Evolutionary conservation across 2,113 vertebrate species (phyloP).

Genomic region (Coryphaenoides rupestris): DNA sequence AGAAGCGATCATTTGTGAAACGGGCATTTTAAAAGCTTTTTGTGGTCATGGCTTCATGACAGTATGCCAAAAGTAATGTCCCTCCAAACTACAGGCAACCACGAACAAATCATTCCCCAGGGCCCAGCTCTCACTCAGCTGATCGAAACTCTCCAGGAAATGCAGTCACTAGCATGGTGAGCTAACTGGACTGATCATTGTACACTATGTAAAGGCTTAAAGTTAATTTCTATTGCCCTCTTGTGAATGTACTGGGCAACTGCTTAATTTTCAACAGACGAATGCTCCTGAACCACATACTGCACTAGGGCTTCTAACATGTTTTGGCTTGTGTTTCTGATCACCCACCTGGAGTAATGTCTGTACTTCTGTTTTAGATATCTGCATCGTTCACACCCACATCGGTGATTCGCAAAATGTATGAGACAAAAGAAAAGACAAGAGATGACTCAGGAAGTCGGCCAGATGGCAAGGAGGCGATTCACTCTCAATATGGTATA

Average conservation of each 20-base stretch:
- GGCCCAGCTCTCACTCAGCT: slow-evolving; percentile 76
- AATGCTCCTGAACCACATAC: no score
- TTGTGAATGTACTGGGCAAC: no score
- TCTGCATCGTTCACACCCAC: slow-evolving; percentile 97
- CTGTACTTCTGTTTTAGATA: slow-evolving; percentile 68
- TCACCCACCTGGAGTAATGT: no score
- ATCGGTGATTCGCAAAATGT: slow-evolving; percentile 98
- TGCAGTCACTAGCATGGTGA: slow-evolving; percentile 92
- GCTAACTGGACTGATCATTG: slow-evolving; percentile 26
- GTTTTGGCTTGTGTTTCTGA: no score
- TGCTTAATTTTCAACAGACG: no score
- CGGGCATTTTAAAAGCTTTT: no score
- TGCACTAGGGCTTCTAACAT: no score
- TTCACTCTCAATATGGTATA: slow-evolving; percentile 81
- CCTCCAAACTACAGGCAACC: slow-evolving; percentile 72
- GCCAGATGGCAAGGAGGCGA: slow-evolving; percentile 76
- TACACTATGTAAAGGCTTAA: no score
- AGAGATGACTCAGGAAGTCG: slow-evolving; percentile 83
- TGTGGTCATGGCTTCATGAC: background rate
- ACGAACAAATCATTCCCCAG: slow-evolving; percentile 84
- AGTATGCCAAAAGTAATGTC: background rate
- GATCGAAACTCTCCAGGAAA: slow-evolving; percentile 83
- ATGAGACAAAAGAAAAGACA: slow-evolving; percentile 94
- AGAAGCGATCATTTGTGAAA: no score
- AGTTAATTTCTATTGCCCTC: no score